Evolutionary conservation across 1,140 invertebrate genomes (phyloP).

Genomic region (Doryteuthis pealeii): DNA sequence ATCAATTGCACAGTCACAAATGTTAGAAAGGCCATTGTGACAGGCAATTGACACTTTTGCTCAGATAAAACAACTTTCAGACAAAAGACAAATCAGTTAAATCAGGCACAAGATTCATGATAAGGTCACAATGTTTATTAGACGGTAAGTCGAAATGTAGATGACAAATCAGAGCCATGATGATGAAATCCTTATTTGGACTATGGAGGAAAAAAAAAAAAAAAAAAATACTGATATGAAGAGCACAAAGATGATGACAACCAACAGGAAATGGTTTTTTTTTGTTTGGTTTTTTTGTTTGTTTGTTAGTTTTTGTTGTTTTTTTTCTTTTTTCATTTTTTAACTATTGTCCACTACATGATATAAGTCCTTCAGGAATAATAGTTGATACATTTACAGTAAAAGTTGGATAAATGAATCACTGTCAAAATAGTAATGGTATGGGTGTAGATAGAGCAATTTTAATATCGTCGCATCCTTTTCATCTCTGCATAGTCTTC

Average conservation of each 20-base stretch:
- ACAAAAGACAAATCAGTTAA: constrained; percentile 5
- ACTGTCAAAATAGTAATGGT: constrained; percentile 12
- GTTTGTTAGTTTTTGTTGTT: not conserved
- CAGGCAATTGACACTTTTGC: not conserved
- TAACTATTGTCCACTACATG: constrained; percentile 7
- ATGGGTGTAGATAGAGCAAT: not conserved
- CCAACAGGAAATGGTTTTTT: constrained; percentile 11
- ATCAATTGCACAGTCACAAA: not conserved
- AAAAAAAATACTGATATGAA: not conserved
- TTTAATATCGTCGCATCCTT: constrained; percentile 39
- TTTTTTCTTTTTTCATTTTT: not conserved
- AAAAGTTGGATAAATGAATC: constrained; percentile 5
- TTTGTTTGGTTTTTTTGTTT: not conserved
- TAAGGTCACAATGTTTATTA: constrained; percentile 14
- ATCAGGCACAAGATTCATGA: constrained; percentile 2
- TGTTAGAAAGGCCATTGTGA: not conserved
- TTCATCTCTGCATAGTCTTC: constrained; percentile 39
- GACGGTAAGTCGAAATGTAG: constrained; percentile 5
- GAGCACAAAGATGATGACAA: constrained; percentile 9
- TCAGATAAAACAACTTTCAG: not conserved
- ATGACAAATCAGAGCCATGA: constrained; percentile 3
- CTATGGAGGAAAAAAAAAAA: not conserved
- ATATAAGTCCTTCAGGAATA: not conserved
- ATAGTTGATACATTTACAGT: constrained; percentile 9
- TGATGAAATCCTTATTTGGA: constrained; percentile 10